Evolutionary conservation across 1,140 invertebrate genomes (phyloP), one percentile per base, ranked within the genome.

Genomic region (Anastrepha ludens): DNA sequence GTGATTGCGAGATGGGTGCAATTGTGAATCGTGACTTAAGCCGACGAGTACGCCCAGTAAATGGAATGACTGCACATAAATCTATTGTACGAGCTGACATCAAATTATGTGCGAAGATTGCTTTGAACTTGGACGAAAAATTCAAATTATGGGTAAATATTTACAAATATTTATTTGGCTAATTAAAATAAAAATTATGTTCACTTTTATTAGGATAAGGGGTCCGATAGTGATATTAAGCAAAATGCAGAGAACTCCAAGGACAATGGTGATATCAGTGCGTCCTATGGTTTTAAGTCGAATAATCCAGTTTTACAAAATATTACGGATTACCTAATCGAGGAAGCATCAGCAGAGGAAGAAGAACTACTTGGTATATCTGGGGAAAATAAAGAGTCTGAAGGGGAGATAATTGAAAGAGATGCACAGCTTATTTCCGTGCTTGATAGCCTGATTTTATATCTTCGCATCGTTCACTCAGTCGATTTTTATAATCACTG

Each of bases 401-500:
- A 94, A 2, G 94, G 94, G 47, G 94, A 94, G 17, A 94, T 93
- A 39, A 95, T 98, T 39, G 97, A 98, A 91, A 94, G 96, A 89
- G 98, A 99, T 94, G 96, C 96, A 87, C 94, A 95, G 55, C 91
- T 98, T 29, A 94, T 97, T 13, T 95, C 95, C 89, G 98, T 98
- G 89, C 89, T 95, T 50, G 95, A 96, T 91, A 94, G 96, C 59
- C 95, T 99, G 64, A 95, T 99, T 58, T 93, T 99, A 11, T 99
- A 99, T 93, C 94, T 99, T 88, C 95, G 99, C 59, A 96, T 99
- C 70, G 99, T 99, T 0, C 98, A 99, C 94, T 99, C 98, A 0
- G 97, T 99, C 70, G 99, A 99, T 94, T 99, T 99, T 92, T 99
- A 99, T 93, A 99, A 99, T 94, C 98, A 99, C 90, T 98, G 97